Evolutionary conservation across 2,113 vertebrate genomes (phyloP).

Genomic region (Sceloporus undulatus): DNA sequence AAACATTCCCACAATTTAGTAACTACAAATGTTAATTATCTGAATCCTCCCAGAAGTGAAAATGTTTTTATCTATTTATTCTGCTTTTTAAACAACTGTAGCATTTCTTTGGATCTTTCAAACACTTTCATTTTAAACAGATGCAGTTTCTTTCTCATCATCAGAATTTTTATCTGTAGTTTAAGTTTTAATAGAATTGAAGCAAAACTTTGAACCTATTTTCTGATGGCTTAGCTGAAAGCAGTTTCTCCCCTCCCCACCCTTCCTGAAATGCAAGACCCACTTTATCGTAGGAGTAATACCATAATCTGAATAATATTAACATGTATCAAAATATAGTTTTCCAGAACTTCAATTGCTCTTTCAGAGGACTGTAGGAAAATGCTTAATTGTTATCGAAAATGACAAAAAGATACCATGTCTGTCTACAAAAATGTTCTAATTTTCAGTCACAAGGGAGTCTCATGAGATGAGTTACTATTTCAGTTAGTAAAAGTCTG

Average conservation of each 20-base stretch:
- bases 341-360: too few relatives aligned
- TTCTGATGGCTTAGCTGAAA: background rate
- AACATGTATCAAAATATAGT: too few relatives aligned
- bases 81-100: background rate
- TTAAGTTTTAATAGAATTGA: background rate
- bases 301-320: background rate
- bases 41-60: background rate
- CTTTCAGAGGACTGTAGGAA: too few relatives aligned
- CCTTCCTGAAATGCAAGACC: background rate
- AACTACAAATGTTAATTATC: background rate
- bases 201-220: background rate
- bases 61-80: background rate
- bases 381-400: too few relatives aligned
- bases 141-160: conserved; percentile 2
- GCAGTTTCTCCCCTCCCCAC: background rate
- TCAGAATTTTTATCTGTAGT: background rate
- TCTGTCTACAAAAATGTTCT: too few relatives aligned
- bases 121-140: background rate
- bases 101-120: conserved; percentile 3
- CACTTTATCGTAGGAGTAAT: background rate
- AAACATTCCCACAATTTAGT: background rate
- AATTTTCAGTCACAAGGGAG: too few relatives aligned
- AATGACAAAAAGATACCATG: too few relatives aligned
- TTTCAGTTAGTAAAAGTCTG: too few relatives aligned
- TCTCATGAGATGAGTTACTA: too few relatives aligned